Evolutionary conservation across 1,140 invertebrate species (phyloP).

Genomic region (Caenorhabditis briggsae): DNA sequence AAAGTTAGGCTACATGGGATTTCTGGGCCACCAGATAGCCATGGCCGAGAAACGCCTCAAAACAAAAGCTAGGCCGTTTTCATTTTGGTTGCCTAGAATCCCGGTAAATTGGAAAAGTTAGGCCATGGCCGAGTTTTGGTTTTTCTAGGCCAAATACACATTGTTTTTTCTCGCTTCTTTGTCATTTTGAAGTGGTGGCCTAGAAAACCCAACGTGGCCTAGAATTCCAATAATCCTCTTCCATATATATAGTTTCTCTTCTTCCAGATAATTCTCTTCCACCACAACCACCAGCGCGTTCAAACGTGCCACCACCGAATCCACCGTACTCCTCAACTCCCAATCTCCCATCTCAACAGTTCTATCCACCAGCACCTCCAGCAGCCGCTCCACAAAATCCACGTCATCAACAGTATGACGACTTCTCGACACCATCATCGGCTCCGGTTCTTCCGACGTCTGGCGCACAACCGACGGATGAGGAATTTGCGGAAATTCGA

Average conservation of each 20-base stretch:
- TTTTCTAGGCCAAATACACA: too few relatives aligned
- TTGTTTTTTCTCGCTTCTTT: too few relatives aligned
- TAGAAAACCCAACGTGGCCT: too few relatives aligned
- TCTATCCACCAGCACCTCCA: not conserved
- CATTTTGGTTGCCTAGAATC: too few relatives aligned
- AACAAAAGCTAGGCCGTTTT: too few relatives aligned
- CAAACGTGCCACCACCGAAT: conserved; percentile 29
- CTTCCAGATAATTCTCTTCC: conserved; percentile 34
- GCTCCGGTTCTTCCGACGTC: not conserved
- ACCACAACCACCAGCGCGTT: conserved; percentile 38
- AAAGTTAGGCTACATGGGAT: too few relatives aligned
- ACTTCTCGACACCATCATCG: conserved; percentile 27
- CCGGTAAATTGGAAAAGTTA: too few relatives aligned
- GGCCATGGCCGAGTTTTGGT: too few relatives aligned
- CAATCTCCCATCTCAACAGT: conserved; percentile 25
- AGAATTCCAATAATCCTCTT: too few relatives aligned
- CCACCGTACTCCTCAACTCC: not conserved
- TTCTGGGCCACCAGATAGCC: too few relatives aligned
- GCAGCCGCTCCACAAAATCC: not conserved
- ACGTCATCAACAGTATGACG: conserved; percentile 8
- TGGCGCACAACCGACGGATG: conserved; percentile 32
- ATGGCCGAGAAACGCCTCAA: too few relatives aligned
- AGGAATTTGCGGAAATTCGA: conserved; percentile 71
- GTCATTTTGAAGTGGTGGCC: too few relatives aligned
- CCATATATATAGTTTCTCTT: not conserved